Evolutionary conservation across 2,888 invertebrate genomes (phyloP).

Genomic region (Chrysolina americana): DNA sequence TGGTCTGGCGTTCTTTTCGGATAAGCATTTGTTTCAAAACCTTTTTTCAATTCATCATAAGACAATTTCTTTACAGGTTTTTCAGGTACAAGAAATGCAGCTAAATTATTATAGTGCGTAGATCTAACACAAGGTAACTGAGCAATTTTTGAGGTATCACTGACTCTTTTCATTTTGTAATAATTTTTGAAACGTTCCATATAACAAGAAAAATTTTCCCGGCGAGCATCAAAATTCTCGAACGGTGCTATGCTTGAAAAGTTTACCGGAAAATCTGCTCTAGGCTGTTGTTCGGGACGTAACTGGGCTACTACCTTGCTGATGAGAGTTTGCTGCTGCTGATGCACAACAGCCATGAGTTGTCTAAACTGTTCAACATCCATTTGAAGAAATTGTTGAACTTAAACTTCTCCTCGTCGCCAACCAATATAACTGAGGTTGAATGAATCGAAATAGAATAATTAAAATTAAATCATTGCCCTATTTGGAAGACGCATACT

Average conservation of each 20-base stretch:
- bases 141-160: not conserved
- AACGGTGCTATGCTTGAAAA: not conserved
- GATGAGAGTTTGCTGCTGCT: not conserved
- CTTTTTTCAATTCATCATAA: not conserved
- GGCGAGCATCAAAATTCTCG: too few species aligned
- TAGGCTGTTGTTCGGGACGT: not conserved
- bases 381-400: too few species aligned
- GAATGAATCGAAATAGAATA: too few species aligned
- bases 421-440: too few species aligned
- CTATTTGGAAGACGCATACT: too few species aligned
- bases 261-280: not conserved
- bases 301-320: not conserved
- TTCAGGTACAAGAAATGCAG: not conserved
- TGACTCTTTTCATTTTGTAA: not conserved
- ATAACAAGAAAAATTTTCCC: too few species aligned
- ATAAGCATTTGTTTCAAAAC: not conserved
- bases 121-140: not conserved
- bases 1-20: not conserved
- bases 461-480: too few species aligned
- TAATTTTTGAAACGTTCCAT: too few species aligned
- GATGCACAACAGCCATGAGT: too few species aligned
- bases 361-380: too few species aligned
- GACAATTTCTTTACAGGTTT: too few species aligned
- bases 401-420: too few species aligned
- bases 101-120: not conserved